A percentile compares a stretch with the other conserved stretches of the same genome.
Conservation (phyloP, 2,797 vertebrate genomes). For the Ara ararauna region DNA sequence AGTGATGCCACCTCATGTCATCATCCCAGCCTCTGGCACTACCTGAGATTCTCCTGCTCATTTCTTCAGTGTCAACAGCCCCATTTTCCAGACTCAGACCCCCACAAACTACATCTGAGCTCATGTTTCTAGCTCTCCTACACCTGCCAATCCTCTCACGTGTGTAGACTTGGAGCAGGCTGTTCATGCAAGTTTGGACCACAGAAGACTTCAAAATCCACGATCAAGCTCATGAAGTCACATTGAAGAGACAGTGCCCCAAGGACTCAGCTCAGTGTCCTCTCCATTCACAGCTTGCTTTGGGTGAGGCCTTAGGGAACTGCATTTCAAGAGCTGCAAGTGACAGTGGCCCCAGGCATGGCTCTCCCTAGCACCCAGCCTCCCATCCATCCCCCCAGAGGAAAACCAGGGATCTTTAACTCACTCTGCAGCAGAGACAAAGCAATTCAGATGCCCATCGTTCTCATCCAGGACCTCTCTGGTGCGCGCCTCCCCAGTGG, state of each 20-base stretch:
- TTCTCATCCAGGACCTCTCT: conserved; percentile 96
- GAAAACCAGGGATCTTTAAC: neutral
- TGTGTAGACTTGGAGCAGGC: accelerated
- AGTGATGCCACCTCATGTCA: neutral
- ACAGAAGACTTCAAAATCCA: neutral
- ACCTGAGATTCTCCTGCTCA: neutral
- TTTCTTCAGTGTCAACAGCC: neutral
- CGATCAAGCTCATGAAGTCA: neutral
- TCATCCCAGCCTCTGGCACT: neutral
- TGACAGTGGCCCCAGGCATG: neutral
- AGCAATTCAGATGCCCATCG: conserved; percentile 92
- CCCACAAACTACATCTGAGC: neutral
- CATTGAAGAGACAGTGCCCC: neutral
- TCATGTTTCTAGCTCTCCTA: neutral
- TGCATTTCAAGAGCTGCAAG: neutral
- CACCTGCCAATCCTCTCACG: neutral
- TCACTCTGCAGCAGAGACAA: conserved; percentile 92
- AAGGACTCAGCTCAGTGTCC: neutral
- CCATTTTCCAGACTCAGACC: neutral
- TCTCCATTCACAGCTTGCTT: neutral
- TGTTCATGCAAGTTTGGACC: neutral
- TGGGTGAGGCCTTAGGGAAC: neutral
- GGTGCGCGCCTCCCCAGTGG: conserved; percentile 96
- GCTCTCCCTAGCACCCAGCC: neutral
- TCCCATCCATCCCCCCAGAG: neutral